Base-by-base conservation (phyloP, 1,140 invertebrate genomes). In the Brachionus angularis region DNA sequence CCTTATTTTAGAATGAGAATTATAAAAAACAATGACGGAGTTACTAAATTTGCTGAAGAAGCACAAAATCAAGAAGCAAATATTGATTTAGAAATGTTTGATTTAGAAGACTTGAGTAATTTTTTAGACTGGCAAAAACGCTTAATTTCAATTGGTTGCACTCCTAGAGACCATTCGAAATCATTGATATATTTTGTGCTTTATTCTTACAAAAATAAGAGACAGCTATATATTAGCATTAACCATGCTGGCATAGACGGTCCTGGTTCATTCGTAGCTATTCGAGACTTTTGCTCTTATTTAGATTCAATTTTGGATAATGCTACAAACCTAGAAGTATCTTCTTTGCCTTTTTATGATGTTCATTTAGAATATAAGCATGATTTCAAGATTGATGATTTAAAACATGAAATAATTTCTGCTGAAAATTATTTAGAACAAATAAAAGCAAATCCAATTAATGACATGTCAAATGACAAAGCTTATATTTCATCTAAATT, bases 1-100 rank as follows among this genome's bases (percentile, higher is more conserved):
- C 62, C 62, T 31, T 67, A 47, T 67, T 67, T 67, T 33, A 27
- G 62, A 5, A 67, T 67, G 62, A 67, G 47, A 23, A 67, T 67
- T 25, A 33, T 34, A 21, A 21, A n/a, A 31, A 50, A 67, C 18
- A 29, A 8, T 10, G 21, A 67, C 7, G 44, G 23, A 3, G 47
- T 16, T 14, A 16, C 29, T 29, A 12, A 67, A 50, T 67, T 47
- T 47, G 42, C 47, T 50, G 44, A 67, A 29, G 47, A 34, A 42
- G 3, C 29, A 7, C 1, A 67, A 47, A 31, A 31, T 34, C 39
- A 67, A 67, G 7, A 34, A 14, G 47, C 31, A 29, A 23, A 39
- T 2, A 25, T 67, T 47, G 33, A 8, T 21, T 34, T 47, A 12
- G 62, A 67, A 14, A n/a, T 8, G 10, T 58, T 39, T 58, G 33